Conservation (phyloP, 1,140 invertebrate genomes). For the Macrobrachium rosenbergii region DNA sequence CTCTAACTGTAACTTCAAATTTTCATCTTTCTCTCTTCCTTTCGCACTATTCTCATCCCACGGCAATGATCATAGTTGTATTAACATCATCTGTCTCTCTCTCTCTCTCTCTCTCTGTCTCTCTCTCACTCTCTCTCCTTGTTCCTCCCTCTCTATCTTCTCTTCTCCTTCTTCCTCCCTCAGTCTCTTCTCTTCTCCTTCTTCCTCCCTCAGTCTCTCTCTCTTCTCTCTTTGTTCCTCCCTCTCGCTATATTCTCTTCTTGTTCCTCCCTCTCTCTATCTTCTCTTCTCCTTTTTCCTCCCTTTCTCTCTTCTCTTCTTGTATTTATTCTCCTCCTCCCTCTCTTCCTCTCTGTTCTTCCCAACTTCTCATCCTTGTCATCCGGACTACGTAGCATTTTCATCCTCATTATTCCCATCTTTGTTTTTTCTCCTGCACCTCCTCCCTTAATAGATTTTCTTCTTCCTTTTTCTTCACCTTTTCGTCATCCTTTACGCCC, state of each 20-base stretch:
- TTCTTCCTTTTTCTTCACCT: background rate
- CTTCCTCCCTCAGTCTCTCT: background rate
- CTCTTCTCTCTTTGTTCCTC: background rate
- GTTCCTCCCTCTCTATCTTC: too few relatives aligned
- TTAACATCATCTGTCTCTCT: background rate
- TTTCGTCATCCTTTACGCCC: background rate
- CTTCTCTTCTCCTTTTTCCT: too few relatives aligned
- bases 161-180: too few relatives aligned
- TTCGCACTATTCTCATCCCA: background rate
- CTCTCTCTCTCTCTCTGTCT: background rate
- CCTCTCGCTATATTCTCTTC: too few relatives aligned
- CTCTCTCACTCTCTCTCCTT: background rate
- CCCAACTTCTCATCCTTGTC: background rate
- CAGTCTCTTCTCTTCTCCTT: background rate
- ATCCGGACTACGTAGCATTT: background rate
- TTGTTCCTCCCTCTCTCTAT: background rate
- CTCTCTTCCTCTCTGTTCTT: background rate
- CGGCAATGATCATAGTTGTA: too few relatives aligned
- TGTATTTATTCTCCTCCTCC: background rate
- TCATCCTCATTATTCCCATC: background rate
- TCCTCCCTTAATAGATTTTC: background rate
- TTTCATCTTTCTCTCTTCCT: background rate
- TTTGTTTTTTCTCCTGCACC: background rate
- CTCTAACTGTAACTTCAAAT: background rate
- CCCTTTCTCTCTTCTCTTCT: background rate